phyloP scores from a whole-genome alignment of 2,797 vertebrate genomes.

The Crenichthys baileyi region DNA sequence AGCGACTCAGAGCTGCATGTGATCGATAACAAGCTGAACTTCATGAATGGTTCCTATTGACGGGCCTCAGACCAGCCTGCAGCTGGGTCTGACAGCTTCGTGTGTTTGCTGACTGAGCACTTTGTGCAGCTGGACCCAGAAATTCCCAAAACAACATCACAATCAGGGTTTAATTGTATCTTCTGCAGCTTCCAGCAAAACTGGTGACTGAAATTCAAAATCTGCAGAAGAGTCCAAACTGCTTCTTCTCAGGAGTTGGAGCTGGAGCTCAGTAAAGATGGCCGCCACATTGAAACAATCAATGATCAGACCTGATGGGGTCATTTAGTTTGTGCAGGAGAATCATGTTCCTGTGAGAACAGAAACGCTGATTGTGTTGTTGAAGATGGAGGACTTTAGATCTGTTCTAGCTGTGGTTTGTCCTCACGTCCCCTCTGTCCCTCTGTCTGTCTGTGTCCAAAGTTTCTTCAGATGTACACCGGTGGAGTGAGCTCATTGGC shows the following conservation, averaged over 20 bases:
- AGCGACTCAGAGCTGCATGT: conserved; percentile 11
- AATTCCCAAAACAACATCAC: background rate
- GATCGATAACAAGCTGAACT: conserved; percentile 11
- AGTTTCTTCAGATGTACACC: conserved; percentile 91
- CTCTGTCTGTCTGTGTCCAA: conserved; percentile 5
- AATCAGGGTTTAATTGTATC: conserved; percentile 4
- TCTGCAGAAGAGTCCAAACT: background rate
- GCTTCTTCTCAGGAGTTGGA: no score
- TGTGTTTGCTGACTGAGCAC: conserved; percentile 14
- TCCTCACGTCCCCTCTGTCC: background rate
- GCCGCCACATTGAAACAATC: background rate
- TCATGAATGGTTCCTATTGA: conserved; percentile 42
- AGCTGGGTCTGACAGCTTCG: background rate
- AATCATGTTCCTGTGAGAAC: background rate
- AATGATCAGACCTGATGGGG: background rate
- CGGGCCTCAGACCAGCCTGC: conserved; percentile 5
- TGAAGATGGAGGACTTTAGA: background rate
- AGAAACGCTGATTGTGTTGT: conserved; percentile 5
- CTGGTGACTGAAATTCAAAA: background rate
- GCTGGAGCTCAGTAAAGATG: background rate
- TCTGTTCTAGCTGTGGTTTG: background rate
- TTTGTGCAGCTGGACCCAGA: conserved; percentile 7
- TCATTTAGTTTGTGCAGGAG: background rate
- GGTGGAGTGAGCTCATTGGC: conserved; percentile 91
- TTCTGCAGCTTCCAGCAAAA: conserved; percentile 3